These are phyloP conservation scores for Lasaia peninsularis DNA, from an alignment of 1,140 invertebrate species.

Conservation along the genomic window DNA sequence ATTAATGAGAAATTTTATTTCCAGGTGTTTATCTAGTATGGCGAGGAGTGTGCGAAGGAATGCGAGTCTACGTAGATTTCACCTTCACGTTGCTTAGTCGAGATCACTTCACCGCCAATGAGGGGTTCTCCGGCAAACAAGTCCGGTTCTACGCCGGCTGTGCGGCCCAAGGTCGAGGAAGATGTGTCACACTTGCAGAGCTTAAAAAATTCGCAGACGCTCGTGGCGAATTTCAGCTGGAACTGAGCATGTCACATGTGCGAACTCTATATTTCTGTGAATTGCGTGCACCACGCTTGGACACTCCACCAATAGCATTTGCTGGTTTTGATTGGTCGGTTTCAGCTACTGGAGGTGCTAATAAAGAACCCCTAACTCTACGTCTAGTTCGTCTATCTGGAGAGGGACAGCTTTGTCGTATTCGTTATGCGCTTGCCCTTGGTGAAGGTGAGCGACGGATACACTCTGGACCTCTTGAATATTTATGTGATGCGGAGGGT, in stretches of 20 bases:
- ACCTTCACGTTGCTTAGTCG: conserved; percentile 90
- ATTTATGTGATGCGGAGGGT: conserved; percentile 86
- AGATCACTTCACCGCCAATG: conserved; percentile 91
- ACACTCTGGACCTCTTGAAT: conserved; percentile 88
- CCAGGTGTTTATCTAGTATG: conserved; percentile 90
- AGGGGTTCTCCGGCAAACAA: conserved; percentile 89
- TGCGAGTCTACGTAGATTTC: conserved; percentile 90
- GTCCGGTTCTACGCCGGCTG: conserved; percentile 84
- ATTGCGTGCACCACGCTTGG: conserved; percentile 78
- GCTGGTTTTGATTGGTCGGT: conserved; percentile 92
- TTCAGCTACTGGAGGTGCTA: conserved; percentile 82
- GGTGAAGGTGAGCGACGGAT: conserved; percentile 85
- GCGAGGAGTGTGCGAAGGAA: conserved; percentile 84
- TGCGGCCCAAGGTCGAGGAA: conserved; percentile 86
- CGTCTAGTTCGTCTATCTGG: conserved; percentile 87
- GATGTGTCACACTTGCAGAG: conserved; percentile 88
- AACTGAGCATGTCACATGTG: conserved; percentile 87
- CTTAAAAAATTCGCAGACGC: conserved; percentile 89
- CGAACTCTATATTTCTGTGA: conserved; percentile 88
- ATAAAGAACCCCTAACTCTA: conserved; percentile 77
- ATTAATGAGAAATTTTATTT: conserved; percentile 41
- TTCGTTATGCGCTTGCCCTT: conserved; percentile 85
- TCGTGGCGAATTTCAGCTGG: conserved; percentile 90
- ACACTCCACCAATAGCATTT: conserved; percentile 66
- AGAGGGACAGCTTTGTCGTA: conserved; percentile 88